phyloP scores from a whole-genome alignment of 2,113 vertebrate species.

The Columba janthina region DNA sequence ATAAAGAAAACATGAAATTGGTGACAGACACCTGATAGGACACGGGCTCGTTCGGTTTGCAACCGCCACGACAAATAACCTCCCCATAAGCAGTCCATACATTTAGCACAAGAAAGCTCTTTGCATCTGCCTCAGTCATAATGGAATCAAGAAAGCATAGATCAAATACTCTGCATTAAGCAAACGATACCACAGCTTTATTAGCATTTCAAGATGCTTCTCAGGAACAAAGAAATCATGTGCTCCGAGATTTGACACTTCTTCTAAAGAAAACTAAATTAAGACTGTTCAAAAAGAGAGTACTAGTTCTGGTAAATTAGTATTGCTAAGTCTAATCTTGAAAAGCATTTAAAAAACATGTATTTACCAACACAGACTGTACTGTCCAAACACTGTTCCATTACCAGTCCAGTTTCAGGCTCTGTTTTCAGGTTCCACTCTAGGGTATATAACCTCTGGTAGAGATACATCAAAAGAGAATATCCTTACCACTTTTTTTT shows the following conservation, averaged over 20 bases:
- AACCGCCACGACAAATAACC: constrained; percentile 21
- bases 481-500: too few species aligned
- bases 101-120: neutral
- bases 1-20: constrained; percentile 35
- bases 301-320: neutral
- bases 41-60: neutral
- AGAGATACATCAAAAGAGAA: neutral
- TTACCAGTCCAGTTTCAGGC: neutral
- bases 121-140: constrained; percentile 25
- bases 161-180: constrained; percentile 26
- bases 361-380: neutral
- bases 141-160: constrained; percentile 37
- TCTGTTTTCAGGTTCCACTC: neutral
- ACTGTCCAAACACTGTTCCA: neutral
- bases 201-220: constrained; percentile 56
- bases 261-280: neutral
- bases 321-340: neutral
- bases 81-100: neutral
- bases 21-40: constrained; percentile 16
- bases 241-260: neutral
- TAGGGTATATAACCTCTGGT: neutral
- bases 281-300: neutral
- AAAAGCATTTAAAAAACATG: neutral
- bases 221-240: constrained; percentile 58
- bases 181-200: constrained; percentile 17